Base-by-base conservation (phyloP, 1,140 invertebrate genomes). In the Zaprionus lachaisei region DNA sequence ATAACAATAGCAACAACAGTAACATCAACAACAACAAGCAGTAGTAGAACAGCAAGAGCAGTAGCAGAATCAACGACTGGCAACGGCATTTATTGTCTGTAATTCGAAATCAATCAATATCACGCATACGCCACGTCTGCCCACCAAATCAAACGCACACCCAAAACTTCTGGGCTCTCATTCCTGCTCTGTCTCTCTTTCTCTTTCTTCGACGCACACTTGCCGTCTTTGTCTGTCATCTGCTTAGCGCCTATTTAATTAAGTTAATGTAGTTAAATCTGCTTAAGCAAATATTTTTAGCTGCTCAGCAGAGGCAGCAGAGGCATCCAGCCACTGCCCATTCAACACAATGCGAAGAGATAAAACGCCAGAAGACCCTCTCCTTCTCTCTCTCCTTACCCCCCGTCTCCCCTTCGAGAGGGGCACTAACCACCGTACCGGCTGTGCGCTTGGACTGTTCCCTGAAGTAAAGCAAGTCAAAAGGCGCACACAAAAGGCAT, bases 201-300 rank as follows among this genome's bases (percentile, higher is more conserved):
- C 17, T 34, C 15, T 24, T 12, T 17, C 24, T 54, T 47, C 9
- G 22, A 2, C 12, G 11, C 44, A 20, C 14, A 17, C n/a, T 31
- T 28, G 37, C 70, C 26, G 20, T 66, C 63, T 64, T 54, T 54
- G 31, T 60, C 65, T 63, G 44, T 72, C 51, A 65, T 75, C 74
- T 84, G 79, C 79, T 90, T 90, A 89, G 89, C 81, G 84, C 85
- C 89, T 90, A 85, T 90, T 90, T 90, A 90, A 90, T 90, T 89
- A 85, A 85, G 81, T 90, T 90, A 90, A 90, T 90, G 85, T 90
- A 90, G 85, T 90, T 90, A 90, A 90, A 90, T 90, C 85, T 90
- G 85, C 86, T 90, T 90, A 90, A 80, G 86, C 85, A 90, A 90
- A 90, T 90, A 90, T 90, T 90, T 83, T 57, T 77, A 85, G 64